Conservation (phyloP, 2,113 vertebrate genomes). For the Leiothrix lutea region DNA sequence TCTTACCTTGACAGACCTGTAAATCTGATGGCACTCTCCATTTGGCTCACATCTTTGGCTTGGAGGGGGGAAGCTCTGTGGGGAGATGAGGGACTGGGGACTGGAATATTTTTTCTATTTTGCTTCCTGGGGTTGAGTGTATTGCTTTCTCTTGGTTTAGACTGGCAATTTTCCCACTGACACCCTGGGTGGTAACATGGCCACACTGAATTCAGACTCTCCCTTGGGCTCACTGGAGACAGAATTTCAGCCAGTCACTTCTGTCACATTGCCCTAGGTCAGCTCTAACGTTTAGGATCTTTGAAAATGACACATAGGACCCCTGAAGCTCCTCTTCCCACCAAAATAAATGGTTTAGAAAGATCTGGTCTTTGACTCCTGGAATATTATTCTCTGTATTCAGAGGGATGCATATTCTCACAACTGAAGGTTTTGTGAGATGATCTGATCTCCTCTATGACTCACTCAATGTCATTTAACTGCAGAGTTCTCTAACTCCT, state of each 20-base stretch:
- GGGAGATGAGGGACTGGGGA: neutral
- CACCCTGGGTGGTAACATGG: conserved; percentile 13
- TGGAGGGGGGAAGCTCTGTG: neutral
- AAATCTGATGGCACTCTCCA: neutral
- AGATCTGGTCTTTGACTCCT: neutral
- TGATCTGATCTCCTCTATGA: conserved; percentile 20
- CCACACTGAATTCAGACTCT: neutral
- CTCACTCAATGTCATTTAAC: conserved; percentile 41
- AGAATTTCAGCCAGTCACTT: neutral
- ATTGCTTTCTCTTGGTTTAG: neutral
- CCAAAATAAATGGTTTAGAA: neutral
- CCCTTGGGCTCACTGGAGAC: neutral
- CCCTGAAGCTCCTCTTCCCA: neutral
- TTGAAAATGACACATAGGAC: neutral
- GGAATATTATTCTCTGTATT: neutral
- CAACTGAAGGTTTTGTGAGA: neutral
- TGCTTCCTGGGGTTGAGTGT: neutral
- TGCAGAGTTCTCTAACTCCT: neutral
- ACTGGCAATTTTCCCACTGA: conserved; percentile 1
- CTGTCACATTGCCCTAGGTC: neutral
- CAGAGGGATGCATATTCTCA: neutral
- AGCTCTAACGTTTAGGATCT: neutral
- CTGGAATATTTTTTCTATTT: neutral
- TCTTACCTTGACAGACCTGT: neutral
- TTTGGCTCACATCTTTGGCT: neutral